Conservation (phyloP, 2,888 invertebrate genomes). For the Orthosia cruda region DNA sequence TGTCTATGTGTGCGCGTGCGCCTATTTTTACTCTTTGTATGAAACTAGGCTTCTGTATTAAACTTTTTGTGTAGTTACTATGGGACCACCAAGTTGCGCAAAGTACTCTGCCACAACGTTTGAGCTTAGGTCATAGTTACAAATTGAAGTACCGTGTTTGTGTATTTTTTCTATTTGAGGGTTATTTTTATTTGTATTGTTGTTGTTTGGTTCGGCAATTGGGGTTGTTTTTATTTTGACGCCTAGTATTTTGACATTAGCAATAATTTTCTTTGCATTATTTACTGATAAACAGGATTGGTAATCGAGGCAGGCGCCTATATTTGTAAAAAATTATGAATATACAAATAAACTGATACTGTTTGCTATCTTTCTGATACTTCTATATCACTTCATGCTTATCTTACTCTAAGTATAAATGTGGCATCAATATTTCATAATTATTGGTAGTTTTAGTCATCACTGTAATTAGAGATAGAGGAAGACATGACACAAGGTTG, state of each 20-base stretch:
- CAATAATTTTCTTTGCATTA: not conserved
- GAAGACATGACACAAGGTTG: no score
- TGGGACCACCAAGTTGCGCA: slow-evolving; percentile 47
- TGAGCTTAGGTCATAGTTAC: slow-evolving; percentile 61
- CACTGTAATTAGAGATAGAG: no score
- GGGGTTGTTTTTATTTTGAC: not conserved
- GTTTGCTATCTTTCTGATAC: not conserved
- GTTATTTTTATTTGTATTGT: slow-evolving; percentile 52
- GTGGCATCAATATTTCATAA: no score
- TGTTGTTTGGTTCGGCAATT: slow-evolving; percentile 36
- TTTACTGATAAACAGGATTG: not conserved
- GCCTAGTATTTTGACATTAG: not conserved
- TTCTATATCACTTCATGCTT: not conserved
- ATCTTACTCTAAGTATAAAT: not conserved
- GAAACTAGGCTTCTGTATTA: slow-evolving; percentile 4
- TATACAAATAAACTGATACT: not conserved
- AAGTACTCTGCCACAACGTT: slow-evolving; percentile 60
- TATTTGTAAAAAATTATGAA: not conserved
- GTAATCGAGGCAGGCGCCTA: not conserved
- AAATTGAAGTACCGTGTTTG: slow-evolving; percentile 60
- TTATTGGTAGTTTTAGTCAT: no score
- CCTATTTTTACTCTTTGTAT: not conserved
- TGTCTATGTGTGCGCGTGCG: not conserved
- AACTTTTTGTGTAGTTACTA: slow-evolving; percentile 19
- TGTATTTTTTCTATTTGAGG: slow-evolving; percentile 29